These are phyloP conservation scores for Trogon surrucura DNA, from an alignment of 2,113 vertebrate species.

Conservation along the genomic window DNA sequence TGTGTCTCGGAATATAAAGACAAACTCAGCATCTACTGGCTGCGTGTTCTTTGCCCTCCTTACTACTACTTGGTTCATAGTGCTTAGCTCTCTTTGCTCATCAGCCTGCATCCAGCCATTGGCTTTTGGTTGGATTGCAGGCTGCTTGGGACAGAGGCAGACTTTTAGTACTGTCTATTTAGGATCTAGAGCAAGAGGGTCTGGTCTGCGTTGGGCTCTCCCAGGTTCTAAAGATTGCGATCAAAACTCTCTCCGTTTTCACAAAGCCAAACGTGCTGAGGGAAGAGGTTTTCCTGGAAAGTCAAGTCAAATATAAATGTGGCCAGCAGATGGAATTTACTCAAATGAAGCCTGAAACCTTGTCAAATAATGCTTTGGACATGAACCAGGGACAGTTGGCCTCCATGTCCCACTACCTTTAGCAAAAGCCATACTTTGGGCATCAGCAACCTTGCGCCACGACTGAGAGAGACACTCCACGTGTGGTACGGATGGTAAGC, in stretches of 20 bases:
- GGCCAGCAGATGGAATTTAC: neutral
- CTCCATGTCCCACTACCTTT: neutral
- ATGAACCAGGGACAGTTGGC: neutral
- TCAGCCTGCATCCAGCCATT: neutral
- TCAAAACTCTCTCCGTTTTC: neutral
- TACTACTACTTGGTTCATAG: neutral
- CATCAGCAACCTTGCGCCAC: neutral
- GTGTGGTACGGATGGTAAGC: neutral
- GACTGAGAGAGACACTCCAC: neutral
- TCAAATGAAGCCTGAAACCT: neutral
- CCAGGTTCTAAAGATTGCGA: neutral
- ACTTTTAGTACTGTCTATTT: neutral
- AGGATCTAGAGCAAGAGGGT: neutral
- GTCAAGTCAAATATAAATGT: neutral
- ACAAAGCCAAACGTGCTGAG: neutral
- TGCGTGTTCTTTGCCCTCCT: neutral
- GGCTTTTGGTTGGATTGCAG: neutral
- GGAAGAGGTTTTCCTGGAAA: neutral
- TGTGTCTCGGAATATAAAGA: neutral
- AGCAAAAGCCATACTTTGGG: neutral
- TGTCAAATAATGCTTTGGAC: neutral
- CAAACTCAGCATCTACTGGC: neutral
- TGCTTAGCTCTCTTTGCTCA: neutral
- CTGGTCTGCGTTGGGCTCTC: neutral
- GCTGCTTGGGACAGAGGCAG: neutral